These are phyloP conservation scores for Oedothorax gibbosus DNA, from an alignment of 1,140 invertebrate species.

Conservation along the genomic window DNA sequence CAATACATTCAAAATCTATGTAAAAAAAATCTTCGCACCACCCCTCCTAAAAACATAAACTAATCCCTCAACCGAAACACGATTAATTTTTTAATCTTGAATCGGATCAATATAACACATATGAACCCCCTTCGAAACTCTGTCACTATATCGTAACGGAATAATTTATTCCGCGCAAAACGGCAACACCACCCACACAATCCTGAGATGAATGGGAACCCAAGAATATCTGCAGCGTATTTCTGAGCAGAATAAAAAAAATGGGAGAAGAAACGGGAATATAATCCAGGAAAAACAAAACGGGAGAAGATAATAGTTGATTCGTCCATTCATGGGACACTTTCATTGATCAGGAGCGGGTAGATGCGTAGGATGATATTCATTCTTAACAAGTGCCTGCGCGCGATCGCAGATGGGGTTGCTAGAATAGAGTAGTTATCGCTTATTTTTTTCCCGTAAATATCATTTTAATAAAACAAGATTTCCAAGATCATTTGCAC, in stretches of 20 bases:
- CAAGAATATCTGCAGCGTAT: background rate
- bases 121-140: no score
- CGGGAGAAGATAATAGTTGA: conserved; percentile 24
- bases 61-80: no score
- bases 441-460: background rate
- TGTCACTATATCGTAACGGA: no score
- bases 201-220: background rate
- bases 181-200: background rate
- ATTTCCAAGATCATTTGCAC: background rate
- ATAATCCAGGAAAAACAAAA: conserved; percentile 22
- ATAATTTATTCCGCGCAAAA: no score
- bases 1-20: no score
- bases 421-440: background rate
- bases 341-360: conserved; percentile 53
- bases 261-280: background rate
- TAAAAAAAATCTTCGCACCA: no score
- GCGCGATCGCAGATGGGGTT: background rate
- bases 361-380: conserved; percentile 48
- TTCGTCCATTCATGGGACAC: conserved; percentile 49
- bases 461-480: background rate
- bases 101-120: no score
- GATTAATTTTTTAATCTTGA: no score
- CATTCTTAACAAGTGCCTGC: conserved; percentile 45
- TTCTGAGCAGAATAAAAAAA: background rate
- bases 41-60: no score